Percentiles rank a stretch among this genome's conserved stretches.
Conservation (phyloP, 2,113 vertebrate species). For the Otolemur garnettii region DNA sequence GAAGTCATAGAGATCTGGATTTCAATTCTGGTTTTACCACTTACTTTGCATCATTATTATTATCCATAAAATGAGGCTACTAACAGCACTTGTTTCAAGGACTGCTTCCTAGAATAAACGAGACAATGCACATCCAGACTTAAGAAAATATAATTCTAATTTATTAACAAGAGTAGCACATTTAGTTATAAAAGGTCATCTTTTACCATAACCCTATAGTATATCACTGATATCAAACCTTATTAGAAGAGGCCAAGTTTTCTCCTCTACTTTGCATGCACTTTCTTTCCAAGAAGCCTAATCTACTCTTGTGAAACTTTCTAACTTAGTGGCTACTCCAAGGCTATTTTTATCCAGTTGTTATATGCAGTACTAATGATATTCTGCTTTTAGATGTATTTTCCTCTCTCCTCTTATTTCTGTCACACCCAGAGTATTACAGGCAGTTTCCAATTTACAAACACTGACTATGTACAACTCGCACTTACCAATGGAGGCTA, state of each 20-base stretch:
- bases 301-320: constrained; percentile 64
- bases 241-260: constrained; percentile 46
- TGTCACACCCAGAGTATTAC: constrained; percentile 44
- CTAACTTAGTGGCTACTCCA: constrained; percentile 75
- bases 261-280: constrained; percentile 59
- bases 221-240: constrained; percentile 40
- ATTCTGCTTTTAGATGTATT: constrained; percentile 62
- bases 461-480: too few relatives aligned
- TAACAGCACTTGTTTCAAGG: background rate
- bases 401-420: constrained; percentile 63
- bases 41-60: background rate
- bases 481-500: too few relatives aligned
- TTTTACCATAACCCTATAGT: constrained; percentile 41
- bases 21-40: background rate
- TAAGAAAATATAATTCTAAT: constrained; percentile 10
- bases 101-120: background rate
- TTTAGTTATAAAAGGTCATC: constrained; percentile 51
- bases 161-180: constrained; percentile 53
- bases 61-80: background rate
- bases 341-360: constrained; percentile 80
- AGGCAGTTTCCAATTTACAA: too few relatives aligned
- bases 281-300: constrained; percentile 68
- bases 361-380: constrained; percentile 67
- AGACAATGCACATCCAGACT: background rate
- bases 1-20: background rate